Percentiles rank a stretch among this genome's conserved stretches.
Evolutionary conservation across 2,113 vertebrate species (phyloP).

Genomic region (Pseudopipra pipra): DNA sequence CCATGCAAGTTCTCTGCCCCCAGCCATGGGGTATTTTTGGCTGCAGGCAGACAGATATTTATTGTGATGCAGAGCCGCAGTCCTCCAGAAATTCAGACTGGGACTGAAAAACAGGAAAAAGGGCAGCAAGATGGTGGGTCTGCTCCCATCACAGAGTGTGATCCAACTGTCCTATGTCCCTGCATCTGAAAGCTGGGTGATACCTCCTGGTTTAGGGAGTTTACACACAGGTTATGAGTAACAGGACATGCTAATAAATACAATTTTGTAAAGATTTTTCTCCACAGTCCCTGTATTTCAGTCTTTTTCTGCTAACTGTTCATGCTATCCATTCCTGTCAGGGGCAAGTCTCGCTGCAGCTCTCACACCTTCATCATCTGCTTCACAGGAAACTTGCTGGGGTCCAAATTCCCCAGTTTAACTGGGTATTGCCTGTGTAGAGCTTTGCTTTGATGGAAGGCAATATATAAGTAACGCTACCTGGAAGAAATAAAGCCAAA

Average conservation of each 20-base stretch:
- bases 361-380: neutral
- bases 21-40: neutral
- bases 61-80: neutral
- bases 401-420: neutral
- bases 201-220: neutral
- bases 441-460: neutral
- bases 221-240: neutral
- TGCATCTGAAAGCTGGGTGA: neutral
- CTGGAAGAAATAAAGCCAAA: slow-evolving; percentile 31
- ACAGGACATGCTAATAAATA: neutral
- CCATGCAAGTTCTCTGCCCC: fast-evolving
- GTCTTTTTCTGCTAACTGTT: neutral
- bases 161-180: neutral
- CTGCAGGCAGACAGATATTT: neutral
- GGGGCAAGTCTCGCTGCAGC: fast-evolving
- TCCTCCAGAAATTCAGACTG: neutral
- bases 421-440: neutral
- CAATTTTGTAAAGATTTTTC: neutral
- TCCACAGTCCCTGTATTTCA: neutral
- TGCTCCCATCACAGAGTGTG: neutral
- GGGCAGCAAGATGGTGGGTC: neutral
- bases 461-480: neutral
- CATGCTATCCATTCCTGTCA: neutral
- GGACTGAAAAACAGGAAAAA: neutral
- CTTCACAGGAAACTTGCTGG: neutral